Conservation (phyloP, 2,113 vertebrate genomes). For the Amblyornis subalaris region DNA sequence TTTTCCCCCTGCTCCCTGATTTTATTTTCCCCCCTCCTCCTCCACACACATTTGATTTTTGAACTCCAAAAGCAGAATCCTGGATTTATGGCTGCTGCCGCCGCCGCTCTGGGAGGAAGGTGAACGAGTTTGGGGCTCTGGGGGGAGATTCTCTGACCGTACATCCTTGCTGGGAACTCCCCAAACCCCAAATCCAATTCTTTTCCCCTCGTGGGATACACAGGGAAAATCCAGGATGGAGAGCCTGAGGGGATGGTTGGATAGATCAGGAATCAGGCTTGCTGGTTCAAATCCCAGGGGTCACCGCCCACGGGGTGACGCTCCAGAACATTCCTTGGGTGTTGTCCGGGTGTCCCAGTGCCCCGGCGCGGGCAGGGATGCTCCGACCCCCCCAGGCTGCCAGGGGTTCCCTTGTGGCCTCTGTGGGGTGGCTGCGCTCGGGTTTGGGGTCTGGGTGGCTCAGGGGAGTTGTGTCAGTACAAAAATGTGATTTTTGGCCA, state of each 20-base stretch:
- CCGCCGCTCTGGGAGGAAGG: slow-evolving; percentile 15
- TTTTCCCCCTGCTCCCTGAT: too few species aligned
- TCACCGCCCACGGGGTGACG: not conserved
- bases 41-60: slow-evolving; percentile 1
- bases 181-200: not conserved
- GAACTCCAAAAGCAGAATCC: not conserved
- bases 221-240: not conserved
- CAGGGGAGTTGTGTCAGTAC: not conserved
- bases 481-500: accelerated
- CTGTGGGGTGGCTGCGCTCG: not conserved
- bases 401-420: too few species aligned
- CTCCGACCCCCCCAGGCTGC: not conserved
- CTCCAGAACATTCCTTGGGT: not conserved
- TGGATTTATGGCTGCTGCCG: slow-evolving; percentile 39
- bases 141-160: not conserved
- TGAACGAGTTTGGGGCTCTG: slow-evolving; percentile 16
- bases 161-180: not conserved
- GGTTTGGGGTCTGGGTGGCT: not conserved
- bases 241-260: not conserved
- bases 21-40: accelerated
- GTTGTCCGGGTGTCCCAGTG: not conserved
- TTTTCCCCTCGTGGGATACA: not conserved
- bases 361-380: not conserved
- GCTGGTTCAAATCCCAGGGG: not conserved
- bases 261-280: not conserved